Base-by-base conservation (phyloP, 2,797 vertebrate species). In the Eulemur mongoz region DNA sequence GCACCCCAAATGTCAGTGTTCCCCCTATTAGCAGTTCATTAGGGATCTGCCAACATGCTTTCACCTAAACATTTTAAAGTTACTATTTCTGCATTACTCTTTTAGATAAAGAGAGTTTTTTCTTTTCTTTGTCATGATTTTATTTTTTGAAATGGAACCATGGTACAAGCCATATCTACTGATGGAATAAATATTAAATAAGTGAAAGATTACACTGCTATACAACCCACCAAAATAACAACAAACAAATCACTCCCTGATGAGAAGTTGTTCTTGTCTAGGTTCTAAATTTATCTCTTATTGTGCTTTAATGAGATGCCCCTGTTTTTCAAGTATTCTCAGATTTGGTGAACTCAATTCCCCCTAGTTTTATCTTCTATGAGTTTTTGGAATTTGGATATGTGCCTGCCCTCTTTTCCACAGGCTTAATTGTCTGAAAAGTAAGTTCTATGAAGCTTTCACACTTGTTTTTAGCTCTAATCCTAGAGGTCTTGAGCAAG, bases 81-180 rank as follows among this genome's bases (percentile, higher is more conserved):
- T 73, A 35, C 79, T 78, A 75, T 94, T 76, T 96, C 40, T 80
- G 30, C 67, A 22, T 83, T n/a, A 63, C 8, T 79, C 59, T 76
- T 93, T 50, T 81, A 86, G 85, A 84, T 87, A 54, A 85, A n/a
- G 38, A 83, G 7, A 20, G 1, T 25, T 94, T 89, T 57, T 14
- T 35, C 48, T 67, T 59, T 70, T 40, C n/a, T n/a, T 48, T 82
- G n/a, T 52, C 48, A 35, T 18, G n/a, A 40, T 40, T 89, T 30
- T n/a, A 32, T 25, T 76, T 48, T 45, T 98, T 99, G 98, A 99
- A 99, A 99, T 99, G 99, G 99, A 99, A 99, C 98, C 98, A 99
- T 99, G 99, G 98, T 99, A 99, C 99, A 99, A 99, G 99, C 98
- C 99, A 99, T 99, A 99, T 98, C 99, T 99, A 99, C 99, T 97